phyloP scores from a whole-genome alignment of 1,140 invertebrate genomes.

The Mya arenaria region DNA sequence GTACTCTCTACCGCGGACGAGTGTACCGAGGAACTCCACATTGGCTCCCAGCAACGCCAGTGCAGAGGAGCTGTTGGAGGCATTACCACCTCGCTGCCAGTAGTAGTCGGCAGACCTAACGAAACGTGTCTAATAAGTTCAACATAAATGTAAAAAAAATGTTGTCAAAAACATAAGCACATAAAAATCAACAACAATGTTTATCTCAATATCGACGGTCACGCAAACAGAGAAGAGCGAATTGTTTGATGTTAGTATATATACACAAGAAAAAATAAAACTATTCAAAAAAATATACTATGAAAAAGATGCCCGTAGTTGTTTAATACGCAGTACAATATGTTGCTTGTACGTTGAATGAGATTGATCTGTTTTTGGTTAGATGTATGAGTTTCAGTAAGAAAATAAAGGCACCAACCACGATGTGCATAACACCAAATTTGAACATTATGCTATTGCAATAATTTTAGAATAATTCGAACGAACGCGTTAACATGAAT shows the following conservation, averaged over 20 bases:
- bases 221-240: background rate
- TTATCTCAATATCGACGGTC: background rate
- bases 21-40: slow-evolving; percentile 82
- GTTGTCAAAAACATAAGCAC: background rate
- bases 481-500: too few relatives aligned
- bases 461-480: too few relatives aligned
- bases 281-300: background rate
- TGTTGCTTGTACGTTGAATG: too few relatives aligned
- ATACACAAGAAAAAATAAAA: background rate
- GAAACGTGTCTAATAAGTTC: slow-evolving; percentile 18
- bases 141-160: background rate
- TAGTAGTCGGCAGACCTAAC: slow-evolving; percentile 83
- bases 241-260: background rate
- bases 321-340: too few relatives aligned
- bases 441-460: too few relatives aligned
- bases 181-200: background rate
- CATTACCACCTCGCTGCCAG: slow-evolving; percentile 87
- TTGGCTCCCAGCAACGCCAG: slow-evolving; percentile 83
- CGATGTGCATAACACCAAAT: too few relatives aligned
- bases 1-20: slow-evolving; percentile 23
- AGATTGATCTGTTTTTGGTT: too few relatives aligned
- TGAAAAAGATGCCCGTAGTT: too few relatives aligned
- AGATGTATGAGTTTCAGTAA: too few relatives aligned
- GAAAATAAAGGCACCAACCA: too few relatives aligned
- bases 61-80: slow-evolving; percentile 86